Evolutionary conservation across 2,888 invertebrate genomes (phyloP).

Genomic region (Camponotus fellah): DNA sequence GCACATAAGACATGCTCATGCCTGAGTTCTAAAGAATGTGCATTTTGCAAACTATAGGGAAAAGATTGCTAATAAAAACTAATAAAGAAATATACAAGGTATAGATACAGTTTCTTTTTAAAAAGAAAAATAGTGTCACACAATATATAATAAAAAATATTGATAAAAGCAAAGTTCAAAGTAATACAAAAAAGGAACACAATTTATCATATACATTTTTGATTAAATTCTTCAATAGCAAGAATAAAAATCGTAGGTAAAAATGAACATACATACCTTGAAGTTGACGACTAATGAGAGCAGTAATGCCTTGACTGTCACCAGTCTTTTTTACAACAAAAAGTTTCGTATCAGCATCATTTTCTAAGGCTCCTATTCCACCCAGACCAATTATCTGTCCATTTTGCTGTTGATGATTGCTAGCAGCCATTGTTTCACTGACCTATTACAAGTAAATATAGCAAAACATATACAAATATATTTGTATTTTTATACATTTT

Average conservation of each 20-base stretch:
- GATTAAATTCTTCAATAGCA: background rate
- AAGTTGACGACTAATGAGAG: conserved; percentile 91
- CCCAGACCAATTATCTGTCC: conserved; percentile 87
- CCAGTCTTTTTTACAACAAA: conserved; percentile 92
- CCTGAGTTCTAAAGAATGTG: conserved; percentile 24
- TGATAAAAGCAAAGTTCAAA: background rate
- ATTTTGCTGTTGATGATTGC: conserved; percentile 90
- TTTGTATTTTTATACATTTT: background rate
- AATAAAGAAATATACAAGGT: conserved; percentile 14
- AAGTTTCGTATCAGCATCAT: conserved; percentile 91
- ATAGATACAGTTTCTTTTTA: background rate
- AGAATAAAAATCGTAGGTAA: conserved; percentile 6
- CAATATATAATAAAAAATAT: conserved; percentile 18
- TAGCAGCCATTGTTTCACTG: conserved; percentile 93
- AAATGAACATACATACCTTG: conserved; percentile 88
- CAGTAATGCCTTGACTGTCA: conserved; percentile 93
- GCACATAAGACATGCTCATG: conserved; percentile 34
- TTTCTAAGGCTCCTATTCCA: conserved; percentile 79
- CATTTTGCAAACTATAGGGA: conserved; percentile 23
- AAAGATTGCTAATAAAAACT: conserved; percentile 2
- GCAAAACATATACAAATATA: background rate
- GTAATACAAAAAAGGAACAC: conserved; percentile 15
- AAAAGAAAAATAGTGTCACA: background rate
- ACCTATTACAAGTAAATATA: conserved; percentile 87
- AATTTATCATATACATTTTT: conserved; percentile 4